phyloP scores from a whole-genome alignment of 2,888 invertebrate genomes.

The Ceramica pisi region DNA sequence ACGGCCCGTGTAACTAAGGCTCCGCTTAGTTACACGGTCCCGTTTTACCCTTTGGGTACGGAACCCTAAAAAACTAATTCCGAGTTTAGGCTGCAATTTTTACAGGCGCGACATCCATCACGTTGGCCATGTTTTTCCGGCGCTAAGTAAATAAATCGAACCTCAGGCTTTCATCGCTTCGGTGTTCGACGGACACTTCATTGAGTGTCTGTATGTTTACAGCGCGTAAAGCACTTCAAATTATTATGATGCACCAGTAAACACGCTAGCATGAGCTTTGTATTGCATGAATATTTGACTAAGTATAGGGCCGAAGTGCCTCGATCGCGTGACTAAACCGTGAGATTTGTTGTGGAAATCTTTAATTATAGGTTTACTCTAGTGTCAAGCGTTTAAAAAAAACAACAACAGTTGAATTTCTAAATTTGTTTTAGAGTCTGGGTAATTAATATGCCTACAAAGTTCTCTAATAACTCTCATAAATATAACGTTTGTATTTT shows the following conservation, averaged over 20 bases:
- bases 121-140: constrained; percentile 16
- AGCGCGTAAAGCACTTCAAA: constrained; percentile 33
- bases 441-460: background rate
- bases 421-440: background rate
- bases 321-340: constrained; percentile 28
- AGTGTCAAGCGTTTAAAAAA: background rate
- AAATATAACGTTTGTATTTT: background rate
- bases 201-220: constrained; percentile 33
- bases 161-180: constrained; percentile 9
- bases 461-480: background rate
- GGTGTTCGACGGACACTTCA: constrained; percentile 25
- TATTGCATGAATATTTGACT: constrained; percentile 48
- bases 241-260: constrained; percentile 43
- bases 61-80: background rate
- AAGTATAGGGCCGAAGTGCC: constrained; percentile 5
- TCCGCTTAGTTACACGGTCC: no score
- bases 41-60: no score
- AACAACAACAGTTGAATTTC: background rate
- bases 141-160: constrained; percentile 30
- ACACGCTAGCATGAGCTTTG: constrained; percentile 33
- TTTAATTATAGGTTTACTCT: background rate
- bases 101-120: constrained; percentile 9
- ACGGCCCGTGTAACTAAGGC: no score
- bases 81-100: background rate
- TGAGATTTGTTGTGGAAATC: constrained; percentile 27